Base-by-base conservation (phyloP, 2,113 vertebrate species). In the Colossoma macropomum region DNA sequence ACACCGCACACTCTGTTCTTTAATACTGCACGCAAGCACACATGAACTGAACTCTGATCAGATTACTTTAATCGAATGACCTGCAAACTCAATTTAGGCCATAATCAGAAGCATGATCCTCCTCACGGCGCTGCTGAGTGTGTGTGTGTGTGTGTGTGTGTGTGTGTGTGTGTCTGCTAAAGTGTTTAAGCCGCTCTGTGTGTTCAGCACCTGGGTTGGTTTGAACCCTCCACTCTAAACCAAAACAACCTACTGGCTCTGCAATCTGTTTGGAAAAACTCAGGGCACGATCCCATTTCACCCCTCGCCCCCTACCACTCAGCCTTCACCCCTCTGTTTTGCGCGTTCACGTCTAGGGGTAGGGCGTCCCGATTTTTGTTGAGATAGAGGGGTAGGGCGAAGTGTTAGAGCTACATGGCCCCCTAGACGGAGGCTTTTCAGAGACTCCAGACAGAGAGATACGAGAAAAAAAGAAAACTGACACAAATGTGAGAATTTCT, bases 61-160 rank as follows among this genome's bases (percentile, higher is more conserved):
- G 87, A 79, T 92, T 90, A 86, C 71, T 83, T 89, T 89, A 87
- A 92, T 92, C 86, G 85, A 91, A 92, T 92, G 81, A 85, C 85
- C 87, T 89, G 85, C 78, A 87, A 90, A 93, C 88, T 85, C 72
- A 86, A 90, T 92, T 91, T 87, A 84, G 77, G 80, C 77, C 75
- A 59, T 86, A 93, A 93, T 91, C 84, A 86, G 86, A 75, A 86
- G 83, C 87, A 83, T 86, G 17, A 19, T 27, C 69, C 69, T 81
- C 77, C 79, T 81, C 56, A 75, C 63, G 59, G 79, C 73, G 56
- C 81, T 72, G 80, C 50, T 63, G 27, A 81, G 59, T 83, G 73
- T 76, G 82, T 83, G 68, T 75, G 52, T 76, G 41, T 48, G 68
- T 56, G 59, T 59, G 69, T 23, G 69, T 68, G 83, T 30, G 56